phyloP scores from a whole-genome alignment of 2,888 invertebrate genomes.

The Acleris sparsana region DNA sequence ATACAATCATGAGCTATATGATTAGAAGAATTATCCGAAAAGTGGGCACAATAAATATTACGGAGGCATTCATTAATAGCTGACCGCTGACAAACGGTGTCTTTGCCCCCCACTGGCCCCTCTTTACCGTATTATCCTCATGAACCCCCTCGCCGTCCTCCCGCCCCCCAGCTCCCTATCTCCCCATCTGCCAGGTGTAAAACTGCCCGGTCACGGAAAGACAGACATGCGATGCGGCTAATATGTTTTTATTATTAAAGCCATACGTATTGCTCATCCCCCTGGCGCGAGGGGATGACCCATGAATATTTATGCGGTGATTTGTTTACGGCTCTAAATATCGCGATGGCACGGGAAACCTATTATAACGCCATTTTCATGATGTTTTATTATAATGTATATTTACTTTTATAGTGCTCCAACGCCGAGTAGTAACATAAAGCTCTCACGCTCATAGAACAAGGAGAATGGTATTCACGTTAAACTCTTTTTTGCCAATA shows the following conservation, averaged over 20 bases:
- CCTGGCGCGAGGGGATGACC: slow-evolving; percentile 63
- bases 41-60: slow-evolving; percentile 79
- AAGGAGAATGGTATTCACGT: not conserved
- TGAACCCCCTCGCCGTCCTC: slow-evolving; percentile 56
- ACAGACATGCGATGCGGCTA: slow-evolving; percentile 81
- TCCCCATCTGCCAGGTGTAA: slow-evolving; percentile 78
- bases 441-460: too few relatives aligned
- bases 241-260: slow-evolving; percentile 82
- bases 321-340: slow-evolving; percentile 64
- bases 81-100: slow-evolving; percentile 79
- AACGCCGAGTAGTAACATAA: too few relatives aligned
- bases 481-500: not conserved
- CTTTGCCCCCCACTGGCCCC: slow-evolving; percentile 58
- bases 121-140: slow-evolving; percentile 64
- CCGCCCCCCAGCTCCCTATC: slow-evolving; percentile 49
- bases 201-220: slow-evolving; percentile 81
- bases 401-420: not conserved
- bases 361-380: slow-evolving; percentile 5
- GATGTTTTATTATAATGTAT: not conserved
- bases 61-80: slow-evolving; percentile 79
- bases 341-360: slow-evolving; percentile 27
- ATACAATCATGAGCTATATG: slow-evolving; percentile 65
- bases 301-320: slow-evolving; percentile 79
- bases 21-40: slow-evolving; percentile 65
- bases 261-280: slow-evolving; percentile 71